phyloP scores from a whole-genome alignment of 2,888 invertebrate genomes.

The Antheraea yamamai region DNA sequence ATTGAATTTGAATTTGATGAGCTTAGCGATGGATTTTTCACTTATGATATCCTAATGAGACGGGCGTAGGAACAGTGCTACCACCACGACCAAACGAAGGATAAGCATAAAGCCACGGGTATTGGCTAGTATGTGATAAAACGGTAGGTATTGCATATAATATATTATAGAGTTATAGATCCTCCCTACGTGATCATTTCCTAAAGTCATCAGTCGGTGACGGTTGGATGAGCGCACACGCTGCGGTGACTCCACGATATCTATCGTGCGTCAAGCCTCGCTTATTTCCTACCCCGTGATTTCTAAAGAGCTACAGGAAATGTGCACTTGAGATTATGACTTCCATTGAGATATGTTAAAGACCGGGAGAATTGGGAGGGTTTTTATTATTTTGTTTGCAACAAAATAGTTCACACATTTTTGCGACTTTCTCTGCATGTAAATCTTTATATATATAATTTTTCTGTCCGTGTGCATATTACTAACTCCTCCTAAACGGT shows the following conservation, averaged over 20 bases:
- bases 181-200: conserved; percentile 16
- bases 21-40: too few species aligned
- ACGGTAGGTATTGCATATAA: background rate
- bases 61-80: too few species aligned
- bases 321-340: conserved; percentile 11
- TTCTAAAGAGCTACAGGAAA: background rate
- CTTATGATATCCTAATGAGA: too few species aligned
- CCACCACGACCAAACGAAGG: too few species aligned
- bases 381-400: background rate
- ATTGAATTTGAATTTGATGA: too few species aligned
- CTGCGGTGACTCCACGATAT: conserved; percentile 20
- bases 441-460: too few species aligned
- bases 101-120: too few species aligned
- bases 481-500: too few species aligned
- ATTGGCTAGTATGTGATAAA: background rate
- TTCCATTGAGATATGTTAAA: conserved; percentile 11
- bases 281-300: conserved; percentile 16
- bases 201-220: conserved; percentile 17
- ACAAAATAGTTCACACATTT: background rate
- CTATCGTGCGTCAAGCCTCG: conserved; percentile 19
- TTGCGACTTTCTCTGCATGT: background rate
- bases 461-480: too few species aligned
- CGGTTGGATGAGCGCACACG: conserved; percentile 18
- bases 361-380: background rate
- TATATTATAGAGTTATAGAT: background rate